Evolutionary conservation across 64 coral and sea anemone genomes (phyloP).

Genomic region (Pocillopora damicornis): DNA sequence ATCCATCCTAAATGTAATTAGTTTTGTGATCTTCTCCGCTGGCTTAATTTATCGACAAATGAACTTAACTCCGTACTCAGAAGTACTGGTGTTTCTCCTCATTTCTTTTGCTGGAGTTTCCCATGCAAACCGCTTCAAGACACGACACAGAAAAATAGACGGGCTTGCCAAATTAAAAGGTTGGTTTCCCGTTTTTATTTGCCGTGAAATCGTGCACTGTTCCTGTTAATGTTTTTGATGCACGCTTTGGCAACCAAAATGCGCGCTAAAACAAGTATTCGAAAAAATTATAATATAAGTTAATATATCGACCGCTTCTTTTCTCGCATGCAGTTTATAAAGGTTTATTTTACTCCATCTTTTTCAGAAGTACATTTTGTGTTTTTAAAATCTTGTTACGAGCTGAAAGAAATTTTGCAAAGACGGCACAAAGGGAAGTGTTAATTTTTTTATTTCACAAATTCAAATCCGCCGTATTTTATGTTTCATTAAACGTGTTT

Average conservation of each 20-base stretch:
- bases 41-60: constrained; percentile 46
- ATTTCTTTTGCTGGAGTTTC: neutral
- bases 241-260: neutral
- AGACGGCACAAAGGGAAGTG: neutral
- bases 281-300: neutral
- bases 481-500: neutral
- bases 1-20: constrained; percentile 44
- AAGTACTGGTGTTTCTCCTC: neutral
- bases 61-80: constrained; percentile 35
- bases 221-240: neutral
- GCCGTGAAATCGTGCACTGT: neutral
- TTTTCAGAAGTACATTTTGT: neutral
- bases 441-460: neutral
- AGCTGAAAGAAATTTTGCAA: neutral
- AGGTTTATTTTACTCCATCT: neutral
- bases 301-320: neutral
- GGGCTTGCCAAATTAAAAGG: neutral
- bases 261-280: neutral
- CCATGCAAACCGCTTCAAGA: neutral
- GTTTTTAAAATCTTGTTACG: neutral
- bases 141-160: neutral
- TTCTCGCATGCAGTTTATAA: neutral
- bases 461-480: neutral
- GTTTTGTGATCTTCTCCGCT: constrained; percentile 29
- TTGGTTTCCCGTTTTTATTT: neutral